Evolutionary conservation across 2,113 vertebrate species (phyloP).

Genomic region (Hydrolagus affinis): DNA sequence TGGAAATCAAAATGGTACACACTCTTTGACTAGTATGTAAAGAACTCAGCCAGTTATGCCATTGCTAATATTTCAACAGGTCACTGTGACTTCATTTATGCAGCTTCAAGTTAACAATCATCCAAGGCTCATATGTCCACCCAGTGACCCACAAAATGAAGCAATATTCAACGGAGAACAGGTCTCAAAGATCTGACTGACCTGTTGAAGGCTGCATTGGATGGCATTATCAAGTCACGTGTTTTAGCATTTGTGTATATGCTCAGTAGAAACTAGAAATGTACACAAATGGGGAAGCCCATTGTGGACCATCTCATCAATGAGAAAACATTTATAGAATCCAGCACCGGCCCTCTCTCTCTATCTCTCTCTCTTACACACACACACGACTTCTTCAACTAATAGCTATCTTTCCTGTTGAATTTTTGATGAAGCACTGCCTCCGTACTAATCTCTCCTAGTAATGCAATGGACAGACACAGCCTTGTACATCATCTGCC

Average conservation of each 20-base stretch:
- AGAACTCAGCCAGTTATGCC: neutral
- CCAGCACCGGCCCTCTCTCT: too few relatives aligned
- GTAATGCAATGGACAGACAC: too few relatives aligned
- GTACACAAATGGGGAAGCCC: too few relatives aligned
- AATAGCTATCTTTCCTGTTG: too few relatives aligned
- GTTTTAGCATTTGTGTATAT: neutral
- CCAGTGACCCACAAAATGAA: neutral
- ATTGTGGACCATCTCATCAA: too few relatives aligned
- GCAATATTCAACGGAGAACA: neutral
- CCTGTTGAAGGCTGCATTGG: conserved; percentile 1
- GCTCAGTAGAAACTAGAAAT: too few relatives aligned
- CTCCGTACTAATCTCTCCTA: too few relatives aligned
- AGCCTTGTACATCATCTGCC: too few relatives aligned
- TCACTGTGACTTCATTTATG: neutral
- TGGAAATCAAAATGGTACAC: neutral
- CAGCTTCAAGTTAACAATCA: neutral
- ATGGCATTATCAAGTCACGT: neutral
- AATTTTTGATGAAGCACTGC: too few relatives aligned
- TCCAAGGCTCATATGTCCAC: neutral
- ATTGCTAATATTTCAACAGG: neutral
- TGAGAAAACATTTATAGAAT: too few relatives aligned
- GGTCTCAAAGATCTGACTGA: neutral
- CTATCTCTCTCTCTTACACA: too few relatives aligned
- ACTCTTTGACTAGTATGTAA: neutral
- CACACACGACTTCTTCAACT: too few relatives aligned